phyloP scores from a whole-genome alignment of 2,888 invertebrate genomes.

The Rotaria magnacalcarata region DNA sequence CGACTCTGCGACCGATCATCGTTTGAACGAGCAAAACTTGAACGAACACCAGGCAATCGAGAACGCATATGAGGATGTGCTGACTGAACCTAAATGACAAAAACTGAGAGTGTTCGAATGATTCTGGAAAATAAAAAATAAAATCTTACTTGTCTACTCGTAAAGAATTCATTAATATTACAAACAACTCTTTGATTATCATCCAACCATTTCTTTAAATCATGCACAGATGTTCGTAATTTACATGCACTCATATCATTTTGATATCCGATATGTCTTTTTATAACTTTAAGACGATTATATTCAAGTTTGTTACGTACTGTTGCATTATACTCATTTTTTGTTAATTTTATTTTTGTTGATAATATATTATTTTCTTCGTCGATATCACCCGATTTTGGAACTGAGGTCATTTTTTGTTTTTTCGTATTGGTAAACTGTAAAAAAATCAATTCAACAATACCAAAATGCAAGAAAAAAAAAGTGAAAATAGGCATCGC shows the following conservation, averaged over 20 bases:
- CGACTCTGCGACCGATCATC: too few species aligned
- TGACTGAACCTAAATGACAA: too few species aligned
- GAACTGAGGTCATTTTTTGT: background rate
- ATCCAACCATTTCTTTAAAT: background rate
- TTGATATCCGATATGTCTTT: background rate
- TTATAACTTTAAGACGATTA: background rate
- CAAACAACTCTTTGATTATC: conserved; percentile 11
- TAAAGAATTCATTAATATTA: background rate
- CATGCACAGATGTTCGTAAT: background rate
- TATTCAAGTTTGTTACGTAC: background rate
- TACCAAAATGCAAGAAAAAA: too few species aligned
- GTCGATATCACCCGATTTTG: background rate
- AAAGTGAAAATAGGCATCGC: too few species aligned
- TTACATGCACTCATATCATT: background rate
- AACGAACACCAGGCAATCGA: too few species aligned
- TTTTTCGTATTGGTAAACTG: too few species aligned
- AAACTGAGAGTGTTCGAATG: too few species aligned
- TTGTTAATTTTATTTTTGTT: conserved; percentile 13
- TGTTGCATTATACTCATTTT: background rate
- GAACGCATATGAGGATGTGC: too few species aligned
- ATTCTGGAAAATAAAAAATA: too few species aligned
- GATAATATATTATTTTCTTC: background rate
- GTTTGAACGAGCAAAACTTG: too few species aligned
- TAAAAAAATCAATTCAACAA: too few species aligned
- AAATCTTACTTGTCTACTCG: background rate